Base-by-base conservation (phyloP, 2,888 invertebrate genomes). In the Pyrocoelia pectoralis region DNA sequence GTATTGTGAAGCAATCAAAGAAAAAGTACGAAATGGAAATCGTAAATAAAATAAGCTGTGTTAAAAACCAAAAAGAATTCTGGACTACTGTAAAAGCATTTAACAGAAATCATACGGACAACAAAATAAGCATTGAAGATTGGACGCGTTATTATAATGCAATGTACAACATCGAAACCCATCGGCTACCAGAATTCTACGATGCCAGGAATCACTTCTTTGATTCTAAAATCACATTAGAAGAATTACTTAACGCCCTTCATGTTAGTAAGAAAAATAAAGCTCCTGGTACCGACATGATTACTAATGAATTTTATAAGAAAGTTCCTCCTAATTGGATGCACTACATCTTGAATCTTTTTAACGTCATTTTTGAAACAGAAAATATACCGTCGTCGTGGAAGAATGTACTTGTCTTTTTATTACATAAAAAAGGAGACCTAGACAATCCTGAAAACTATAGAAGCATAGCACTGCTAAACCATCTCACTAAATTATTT, bases 61-160 rank as follows among this genome's bases (percentile, higher is more conserved):
- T 38, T 38, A 38, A 38, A 38, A 38, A 38, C 12, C 38, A 38
- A 38, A 38, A 38, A 38, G 38, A 38, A 38, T 38, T 38, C 38
- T n/a, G 38, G 38, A 38, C 4, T 38, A 38, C 38, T 38, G 38
- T 24, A 24, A 24, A 24, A 24, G 24, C 24, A 24, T 24, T 24
- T 24, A 24, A 24, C 24, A 24, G 24, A 38, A 38, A 38, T n/a
- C 10, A 38, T 12, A 38, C 38, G 38, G 10, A 10, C 38, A 38
- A 38, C n/a, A 38, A 38, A 38, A 38, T 38, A 38, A 38, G 12
- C 12, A 12, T 38, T 38, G 38, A 38, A 38, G 38, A 38, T 38
- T 38, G 38, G 38, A 38, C 10, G 38, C 38, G 38, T 38, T 24
- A 38, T 12, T 38, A 38, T 38, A 38, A 38, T 2, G 38, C 5